Evolutionary conservation across 2,113 vertebrate genomes (phyloP).

Genomic region (Neogobius melanostomus): DNA sequence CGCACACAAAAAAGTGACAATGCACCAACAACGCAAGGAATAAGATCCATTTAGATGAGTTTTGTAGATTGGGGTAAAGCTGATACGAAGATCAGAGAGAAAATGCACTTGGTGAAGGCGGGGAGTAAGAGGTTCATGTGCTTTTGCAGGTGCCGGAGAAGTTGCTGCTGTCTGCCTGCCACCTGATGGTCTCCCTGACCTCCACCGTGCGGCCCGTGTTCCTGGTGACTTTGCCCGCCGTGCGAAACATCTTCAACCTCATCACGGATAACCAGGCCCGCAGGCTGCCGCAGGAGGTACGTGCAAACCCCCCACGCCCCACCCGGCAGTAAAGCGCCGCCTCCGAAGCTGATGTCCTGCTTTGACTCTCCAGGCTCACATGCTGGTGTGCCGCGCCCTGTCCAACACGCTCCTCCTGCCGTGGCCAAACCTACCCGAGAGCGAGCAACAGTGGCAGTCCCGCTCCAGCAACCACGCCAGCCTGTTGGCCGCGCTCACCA

Average conservation of each 20-base stretch:
- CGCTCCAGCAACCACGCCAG: constrained; percentile 90
- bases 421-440: constrained; percentile 91
- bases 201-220: constrained; percentile 95
- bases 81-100: too few relatives aligned
- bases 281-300: constrained; percentile 89
- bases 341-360: not conserved
- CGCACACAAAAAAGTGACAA: too few relatives aligned
- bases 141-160: constrained; percentile 92
- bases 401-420: constrained; percentile 93
- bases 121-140: not conserved
- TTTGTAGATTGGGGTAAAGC: too few relatives aligned
- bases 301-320: too few relatives aligned
- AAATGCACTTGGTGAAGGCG: too few relatives aligned
- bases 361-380: constrained; percentile 81
- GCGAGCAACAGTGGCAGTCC: constrained; percentile 92
- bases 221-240: constrained; percentile 87
- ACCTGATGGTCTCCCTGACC: constrained; percentile 91
- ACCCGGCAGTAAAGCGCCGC: too few relatives aligned
- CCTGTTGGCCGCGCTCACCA: constrained; percentile 87
- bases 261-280: constrained; percentile 87
- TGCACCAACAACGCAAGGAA: too few relatives aligned
- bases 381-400: constrained; percentile 90
- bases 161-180: constrained; percentile 89
- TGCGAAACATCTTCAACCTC: constrained; percentile 93
- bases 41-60: too few relatives aligned